Conservation (phyloP, 2,888 invertebrate species). For the Chrysomela aeneicollis region DNA sequence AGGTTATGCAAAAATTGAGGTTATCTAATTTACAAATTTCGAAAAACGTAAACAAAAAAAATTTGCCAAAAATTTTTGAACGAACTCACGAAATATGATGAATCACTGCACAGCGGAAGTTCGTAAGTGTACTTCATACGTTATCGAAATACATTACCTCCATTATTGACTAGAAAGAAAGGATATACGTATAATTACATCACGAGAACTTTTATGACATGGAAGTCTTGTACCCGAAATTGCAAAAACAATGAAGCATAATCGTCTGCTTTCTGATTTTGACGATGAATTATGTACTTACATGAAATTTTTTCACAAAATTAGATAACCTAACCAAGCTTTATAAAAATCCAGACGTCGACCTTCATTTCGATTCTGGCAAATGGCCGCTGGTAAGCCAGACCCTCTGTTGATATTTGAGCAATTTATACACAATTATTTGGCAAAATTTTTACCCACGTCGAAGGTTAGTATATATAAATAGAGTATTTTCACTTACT, state of each 20-base stretch:
- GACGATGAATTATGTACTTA: conserved; percentile 49
- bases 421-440: conserved; percentile 20
- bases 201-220: conserved; percentile 39
- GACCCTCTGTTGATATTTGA: conserved; percentile 17
- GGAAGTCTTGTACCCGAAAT: conserved; percentile 12
- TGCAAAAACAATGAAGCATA: conserved; percentile 15
- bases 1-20: conserved; percentile 62
- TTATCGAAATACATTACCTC: conserved; percentile 51
- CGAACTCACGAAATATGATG: conserved; percentile 18
- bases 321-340: conserved; percentile 62
- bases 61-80: conserved; percentile 6
- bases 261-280: conserved; percentile 13
- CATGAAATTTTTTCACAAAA: conserved; percentile 52
- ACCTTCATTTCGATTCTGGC: conserved; percentile 53
- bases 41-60: conserved; percentile 60
- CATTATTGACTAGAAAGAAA: conserved; percentile 49
- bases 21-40: conserved; percentile 57
- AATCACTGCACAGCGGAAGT: conserved; percentile 27
- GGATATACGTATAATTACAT: conserved; percentile 56
- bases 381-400: conserved; percentile 54
- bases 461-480: conserved; percentile 16
- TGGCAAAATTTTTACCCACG: neutral
- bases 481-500: conserved; percentile 15
- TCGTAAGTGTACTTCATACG: conserved; percentile 21
- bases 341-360: conserved; percentile 58